Evolutionary conservation across 2,888 invertebrate species (phyloP).

Genomic region (Phlogophora meticulosa): DNA sequence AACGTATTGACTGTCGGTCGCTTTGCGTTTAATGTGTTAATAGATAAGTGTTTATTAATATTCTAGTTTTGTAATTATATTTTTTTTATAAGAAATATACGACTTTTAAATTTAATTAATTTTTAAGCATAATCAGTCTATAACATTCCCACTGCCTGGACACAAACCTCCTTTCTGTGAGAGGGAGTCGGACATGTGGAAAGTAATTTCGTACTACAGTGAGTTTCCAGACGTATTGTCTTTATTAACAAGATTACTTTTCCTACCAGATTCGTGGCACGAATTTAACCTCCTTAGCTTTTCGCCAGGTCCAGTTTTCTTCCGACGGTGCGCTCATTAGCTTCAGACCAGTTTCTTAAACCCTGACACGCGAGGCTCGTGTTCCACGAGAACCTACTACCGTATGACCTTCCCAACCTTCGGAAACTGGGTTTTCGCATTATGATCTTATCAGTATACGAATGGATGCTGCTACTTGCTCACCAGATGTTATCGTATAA

Average conservation of each 20-base stretch:
- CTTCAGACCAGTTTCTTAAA: constrained; percentile 20
- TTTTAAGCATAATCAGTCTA: no score
- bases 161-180: no score
- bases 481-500: constrained; percentile 16
- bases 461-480: constrained; percentile 24
- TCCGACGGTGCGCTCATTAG: constrained; percentile 12
- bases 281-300: neutral
- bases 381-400: constrained; percentile 28
- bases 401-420: constrained; percentile 39
- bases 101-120: no score
- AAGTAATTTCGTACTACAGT: neutral
- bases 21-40: no score
- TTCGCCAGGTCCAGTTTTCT: constrained; percentile 34
- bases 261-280: neutral
- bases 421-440: constrained; percentile 35
- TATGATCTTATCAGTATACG: constrained; percentile 43
- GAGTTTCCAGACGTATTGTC: neutral
- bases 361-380: constrained; percentile 6
- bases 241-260: neutral
- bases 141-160: no score
- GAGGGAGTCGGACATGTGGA: no score
- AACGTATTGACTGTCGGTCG: no score
- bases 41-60: no score
- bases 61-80: no score
- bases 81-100: no score